These are phyloP conservation scores for Chionomys nivalis DNA, from an alignment of 2,113 vertebrate species.

Conservation along the genomic window DNA sequence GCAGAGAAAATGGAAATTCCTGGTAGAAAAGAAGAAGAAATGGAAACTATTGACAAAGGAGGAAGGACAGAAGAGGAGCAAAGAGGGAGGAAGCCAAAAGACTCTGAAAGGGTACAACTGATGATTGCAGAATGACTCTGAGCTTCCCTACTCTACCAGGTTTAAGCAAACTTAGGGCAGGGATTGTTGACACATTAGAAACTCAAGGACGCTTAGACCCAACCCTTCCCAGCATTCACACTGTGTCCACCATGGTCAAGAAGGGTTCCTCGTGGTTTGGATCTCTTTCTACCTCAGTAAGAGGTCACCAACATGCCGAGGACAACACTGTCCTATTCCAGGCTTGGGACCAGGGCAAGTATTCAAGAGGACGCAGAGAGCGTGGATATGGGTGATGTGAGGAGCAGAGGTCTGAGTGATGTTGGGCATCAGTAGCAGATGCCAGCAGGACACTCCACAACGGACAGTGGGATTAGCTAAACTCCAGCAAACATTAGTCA, in stretches of 20 bases:
- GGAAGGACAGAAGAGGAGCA: not conserved
- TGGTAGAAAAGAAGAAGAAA: not conserved
- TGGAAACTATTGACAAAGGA: rapidly evolving
- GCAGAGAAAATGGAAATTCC: not conserved
- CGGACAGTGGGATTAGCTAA: not conserved
- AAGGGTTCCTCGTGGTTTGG: not conserved
- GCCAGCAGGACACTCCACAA: not conserved
- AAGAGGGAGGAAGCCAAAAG: not conserved
- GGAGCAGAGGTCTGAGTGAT: not conserved
- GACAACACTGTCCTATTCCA: not conserved
- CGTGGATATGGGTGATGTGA: too few relatives aligned
- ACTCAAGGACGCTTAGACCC: not conserved
- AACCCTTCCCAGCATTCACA: not conserved
- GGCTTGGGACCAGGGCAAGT: not conserved
- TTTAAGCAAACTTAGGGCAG: not conserved
- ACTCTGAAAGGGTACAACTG: not conserved
- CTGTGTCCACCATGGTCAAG: not conserved
- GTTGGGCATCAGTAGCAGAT: not conserved
- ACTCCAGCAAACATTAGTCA: not conserved
- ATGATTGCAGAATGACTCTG: not conserved
- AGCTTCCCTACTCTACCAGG: not conserved
- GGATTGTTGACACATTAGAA: not conserved
- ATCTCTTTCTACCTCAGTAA: not conserved
- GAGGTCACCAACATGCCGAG: not conserved
- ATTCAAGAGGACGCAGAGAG: not conserved